Conservation (phyloP, 2,888 invertebrate genomes). For the Baronia brevicornis region DNA sequence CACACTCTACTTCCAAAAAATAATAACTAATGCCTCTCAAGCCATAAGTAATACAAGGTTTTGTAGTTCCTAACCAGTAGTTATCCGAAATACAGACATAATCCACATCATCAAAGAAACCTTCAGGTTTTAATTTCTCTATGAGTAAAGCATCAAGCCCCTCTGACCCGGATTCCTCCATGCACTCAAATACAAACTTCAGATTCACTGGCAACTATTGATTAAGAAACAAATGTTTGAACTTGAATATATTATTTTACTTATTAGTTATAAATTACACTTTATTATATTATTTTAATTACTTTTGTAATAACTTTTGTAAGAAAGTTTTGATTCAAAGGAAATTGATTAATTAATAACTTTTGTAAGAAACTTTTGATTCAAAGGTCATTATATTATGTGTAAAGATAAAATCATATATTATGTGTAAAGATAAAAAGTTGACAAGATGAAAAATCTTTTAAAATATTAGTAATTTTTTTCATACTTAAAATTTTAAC, state of each 20-base stretch:
- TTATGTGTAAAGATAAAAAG: too few species aligned
- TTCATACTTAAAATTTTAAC: too few species aligned
- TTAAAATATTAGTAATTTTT: too few species aligned
- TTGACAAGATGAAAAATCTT: too few species aligned
- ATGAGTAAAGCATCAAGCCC: conserved; percentile 92
- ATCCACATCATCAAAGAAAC: conserved; percentile 89
- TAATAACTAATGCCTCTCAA: conserved; percentile 96
- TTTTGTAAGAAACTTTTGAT: too few species aligned
- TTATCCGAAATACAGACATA: conserved; percentile 99
- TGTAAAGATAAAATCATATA: too few species aligned
- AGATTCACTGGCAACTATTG: conserved; percentile 81
- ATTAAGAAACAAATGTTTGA: conserved; percentile 9
- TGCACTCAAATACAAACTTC: conserved; percentile 96
- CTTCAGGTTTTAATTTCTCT: conserved; percentile 71
- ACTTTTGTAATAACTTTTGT: too few species aligned
- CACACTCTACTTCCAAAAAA: conserved; percentile 89
- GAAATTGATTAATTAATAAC: too few species aligned
- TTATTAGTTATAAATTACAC: conserved; percentile 3
- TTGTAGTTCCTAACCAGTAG: conserved; percentile 98
- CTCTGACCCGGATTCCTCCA: conserved; percentile 98
- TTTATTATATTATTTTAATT: too few species aligned
- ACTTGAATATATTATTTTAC: not conserved
- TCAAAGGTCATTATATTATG: too few species aligned
- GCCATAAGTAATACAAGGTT: conserved; percentile 98
- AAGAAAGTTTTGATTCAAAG: too few species aligned